Evolutionary conservation across 2,888 invertebrate genomes (phyloP).

Genomic region (Catonia carolina): DNA sequence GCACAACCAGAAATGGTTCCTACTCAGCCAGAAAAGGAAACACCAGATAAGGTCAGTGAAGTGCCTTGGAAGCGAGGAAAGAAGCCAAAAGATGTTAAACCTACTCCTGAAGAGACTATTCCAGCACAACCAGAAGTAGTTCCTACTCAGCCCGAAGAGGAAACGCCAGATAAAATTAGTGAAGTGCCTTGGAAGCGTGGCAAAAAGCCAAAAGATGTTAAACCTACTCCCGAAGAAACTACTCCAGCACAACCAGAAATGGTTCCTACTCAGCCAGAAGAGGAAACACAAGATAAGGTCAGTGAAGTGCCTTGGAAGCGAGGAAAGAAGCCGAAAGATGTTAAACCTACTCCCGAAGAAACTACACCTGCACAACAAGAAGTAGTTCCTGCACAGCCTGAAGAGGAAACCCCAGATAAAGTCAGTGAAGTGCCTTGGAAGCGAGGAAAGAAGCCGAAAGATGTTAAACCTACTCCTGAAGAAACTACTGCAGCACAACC

Average conservation of each 20-base stretch:
- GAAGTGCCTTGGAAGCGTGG: neutral
- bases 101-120: neutral
- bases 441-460: neutral
- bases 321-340: neutral
- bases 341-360: neutral
- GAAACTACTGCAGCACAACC: neutral
- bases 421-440: neutral
- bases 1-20: neutral
- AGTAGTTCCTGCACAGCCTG: too few species aligned
- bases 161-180: constrained; percentile 27
- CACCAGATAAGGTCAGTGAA: neutral
- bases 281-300: neutral
- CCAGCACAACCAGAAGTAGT: constrained; percentile 42
- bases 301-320: neutral
- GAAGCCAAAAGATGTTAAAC: constrained; percentile 4
- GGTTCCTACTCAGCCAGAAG: too few species aligned
- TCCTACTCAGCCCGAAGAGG: constrained; percentile 29
- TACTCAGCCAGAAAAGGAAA: neutral
- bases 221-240: constrained; percentile 30
- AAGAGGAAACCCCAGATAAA: too few species aligned
- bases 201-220: neutral
- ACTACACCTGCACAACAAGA: neutral
- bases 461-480: neutral
- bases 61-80: constrained; percentile 7
- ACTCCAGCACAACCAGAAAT: too few species aligned